Evolutionary conservation across 2,797 vertebrate genomes (phyloP).

Genomic region (Semotilus atromaculatus): DNA sequence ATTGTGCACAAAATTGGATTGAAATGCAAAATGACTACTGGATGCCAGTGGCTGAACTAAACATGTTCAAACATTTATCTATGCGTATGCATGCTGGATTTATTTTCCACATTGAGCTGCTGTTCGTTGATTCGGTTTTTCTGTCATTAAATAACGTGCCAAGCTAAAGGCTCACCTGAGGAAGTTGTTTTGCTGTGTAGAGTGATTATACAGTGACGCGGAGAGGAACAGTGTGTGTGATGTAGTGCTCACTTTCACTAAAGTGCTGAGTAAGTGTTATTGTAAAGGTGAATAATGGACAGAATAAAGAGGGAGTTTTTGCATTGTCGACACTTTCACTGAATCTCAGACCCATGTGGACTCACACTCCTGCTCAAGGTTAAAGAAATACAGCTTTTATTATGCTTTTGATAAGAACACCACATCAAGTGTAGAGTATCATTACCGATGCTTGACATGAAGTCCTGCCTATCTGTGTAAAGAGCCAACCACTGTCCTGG

Average conservation of each 20-base stretch:
- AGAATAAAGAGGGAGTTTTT: slow-evolving; percentile 26
- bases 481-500: background rate
- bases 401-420: slow-evolving; percentile 15
- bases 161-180: background rate
- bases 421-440: background rate
- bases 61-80: background rate
- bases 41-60: background rate
- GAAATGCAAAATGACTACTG: background rate
- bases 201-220: background rate
- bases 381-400: slow-evolving; percentile 20
- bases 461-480: background rate
- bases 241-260: slow-evolving; percentile 56
- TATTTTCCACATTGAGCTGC: background rate
- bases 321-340: slow-evolving; percentile 63
- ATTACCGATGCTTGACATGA: background rate
- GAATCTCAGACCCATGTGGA: slow-evolving; percentile 45
- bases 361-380: slow-evolving; percentile 22
- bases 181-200: slow-evolving; percentile 18
- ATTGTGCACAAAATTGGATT: background rate
- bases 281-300: slow-evolving; percentile 57
- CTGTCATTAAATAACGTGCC: background rate
- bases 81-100: background rate
- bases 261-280: slow-evolving; percentile 66
- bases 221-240: background rate
- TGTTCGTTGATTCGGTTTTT: background rate